A percentile compares a stretch with the other conserved stretches of the same genome.
Conservation (phyloP, 2,113 vertebrate genomes). For the crab-eating macaque (Macaca fascicularis) region T2T-MFA8v1.1 NC_088393.1:58855501-58856000, state of each 20-base stretch:
- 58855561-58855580: background rate
- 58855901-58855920: too few relatives aligned
- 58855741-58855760: background rate
- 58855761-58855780: fast-evolving
- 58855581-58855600: too few relatives aligned
- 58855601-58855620: background rate
- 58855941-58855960: too few relatives aligned
- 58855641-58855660: background rate
- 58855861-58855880: too few relatives aligned
- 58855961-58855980: too few relatives aligned
- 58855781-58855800: fast-evolving
- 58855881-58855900: too few relatives aligned
- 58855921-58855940: too few relatives aligned
- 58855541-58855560: background rate
- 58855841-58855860: too few relatives aligned
- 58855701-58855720: too few relatives aligned
- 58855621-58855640: background rate
- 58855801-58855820: background rate
- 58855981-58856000: too few relatives aligned
- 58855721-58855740: fast-evolving
- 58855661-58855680: background rate
- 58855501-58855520: background rate
- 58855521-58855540: background rate
- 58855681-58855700: background rate
- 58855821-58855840: too few relatives aligned